Evolutionary conservation across 2,888 invertebrate genomes (phyloP).

Genomic region (Schrankia costaestrigalis): DNA sequence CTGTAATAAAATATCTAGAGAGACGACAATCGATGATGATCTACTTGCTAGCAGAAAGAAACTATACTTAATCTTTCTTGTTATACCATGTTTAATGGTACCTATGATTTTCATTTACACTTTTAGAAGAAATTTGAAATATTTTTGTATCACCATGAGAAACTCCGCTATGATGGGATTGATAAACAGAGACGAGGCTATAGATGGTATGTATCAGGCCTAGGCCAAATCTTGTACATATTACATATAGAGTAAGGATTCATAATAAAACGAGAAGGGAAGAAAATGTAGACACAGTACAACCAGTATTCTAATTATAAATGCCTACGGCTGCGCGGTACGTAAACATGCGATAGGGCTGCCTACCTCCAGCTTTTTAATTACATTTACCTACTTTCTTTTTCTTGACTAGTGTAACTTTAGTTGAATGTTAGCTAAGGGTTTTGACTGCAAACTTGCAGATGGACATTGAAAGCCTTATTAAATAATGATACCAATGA

Average conservation of each 20-base stretch:
- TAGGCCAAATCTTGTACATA: neutral
- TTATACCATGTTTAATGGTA: conserved; percentile 40
- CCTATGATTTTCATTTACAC: conserved; percentile 39
- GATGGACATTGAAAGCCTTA: too few species aligned
- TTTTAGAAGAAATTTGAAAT: conserved; percentile 78
- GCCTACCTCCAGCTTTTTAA: too few species aligned
- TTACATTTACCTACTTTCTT: too few species aligned
- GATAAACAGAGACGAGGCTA: conserved; percentile 64
- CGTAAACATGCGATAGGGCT: too few species aligned
- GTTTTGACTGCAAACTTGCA: too few species aligned
- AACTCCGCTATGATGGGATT: conserved; percentile 79
- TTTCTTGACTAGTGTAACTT: too few species aligned
- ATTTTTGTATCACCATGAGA: conserved; percentile 80
- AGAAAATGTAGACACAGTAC: too few species aligned
- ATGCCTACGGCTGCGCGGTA: too few species aligned
- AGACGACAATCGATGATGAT: conserved; percentile 17
- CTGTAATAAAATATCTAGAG: conserved; percentile 36
- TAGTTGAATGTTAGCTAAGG: too few species aligned
- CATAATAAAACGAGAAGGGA: too few species aligned
- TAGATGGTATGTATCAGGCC: conserved; percentile 48
- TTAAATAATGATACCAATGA: too few species aligned
- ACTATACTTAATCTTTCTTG: conserved; percentile 38
- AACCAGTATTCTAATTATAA: too few species aligned
- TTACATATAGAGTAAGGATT: neutral
- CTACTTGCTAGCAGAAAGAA: conserved; percentile 25